Evolutionary conservation across 2,113 vertebrate genomes (phyloP).

Genomic region (Phyllopteryx taeniolatus): DNA sequence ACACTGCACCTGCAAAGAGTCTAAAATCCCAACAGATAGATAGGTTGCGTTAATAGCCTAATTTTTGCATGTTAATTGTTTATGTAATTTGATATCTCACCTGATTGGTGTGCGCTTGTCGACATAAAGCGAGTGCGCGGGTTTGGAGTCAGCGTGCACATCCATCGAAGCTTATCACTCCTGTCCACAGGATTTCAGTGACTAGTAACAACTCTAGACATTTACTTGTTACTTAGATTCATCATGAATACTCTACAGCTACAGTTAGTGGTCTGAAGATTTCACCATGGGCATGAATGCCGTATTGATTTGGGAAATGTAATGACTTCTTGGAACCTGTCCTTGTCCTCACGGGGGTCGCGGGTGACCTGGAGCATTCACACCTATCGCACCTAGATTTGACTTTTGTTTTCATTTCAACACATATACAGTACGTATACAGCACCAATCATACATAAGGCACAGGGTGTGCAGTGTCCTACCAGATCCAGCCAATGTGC

Average conservation of each 20-base stretch:
- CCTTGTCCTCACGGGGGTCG: not conserved
- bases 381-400: no score
- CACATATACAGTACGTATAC: no score
- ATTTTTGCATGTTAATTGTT: conserved; percentile 41
- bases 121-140: conserved; percentile 90
- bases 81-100: conserved; percentile 72
- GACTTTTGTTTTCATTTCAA: no score
- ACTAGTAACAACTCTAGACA: conserved; percentile 7
- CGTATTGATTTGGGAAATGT: not conserved
- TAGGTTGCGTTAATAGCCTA: not conserved
- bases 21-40: conserved; percentile 52
- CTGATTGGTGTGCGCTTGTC: conserved; percentile 82
- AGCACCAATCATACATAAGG: no score
- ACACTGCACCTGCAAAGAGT: conserved; percentile 95
- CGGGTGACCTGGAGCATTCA: not conserved
- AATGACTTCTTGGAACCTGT: not conserved
- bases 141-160: conserved; percentile 88
- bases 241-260: not conserved
- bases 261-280: not conserved
- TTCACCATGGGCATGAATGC: not conserved
- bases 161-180: conserved; percentile 97
- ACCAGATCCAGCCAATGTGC: no score
- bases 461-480: no score
- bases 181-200: conserved; percentile 58
- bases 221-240: not conserved